phyloP scores from a whole-genome alignment of 2,113 vertebrate species.

The Ophiodon elongatus region DNA sequence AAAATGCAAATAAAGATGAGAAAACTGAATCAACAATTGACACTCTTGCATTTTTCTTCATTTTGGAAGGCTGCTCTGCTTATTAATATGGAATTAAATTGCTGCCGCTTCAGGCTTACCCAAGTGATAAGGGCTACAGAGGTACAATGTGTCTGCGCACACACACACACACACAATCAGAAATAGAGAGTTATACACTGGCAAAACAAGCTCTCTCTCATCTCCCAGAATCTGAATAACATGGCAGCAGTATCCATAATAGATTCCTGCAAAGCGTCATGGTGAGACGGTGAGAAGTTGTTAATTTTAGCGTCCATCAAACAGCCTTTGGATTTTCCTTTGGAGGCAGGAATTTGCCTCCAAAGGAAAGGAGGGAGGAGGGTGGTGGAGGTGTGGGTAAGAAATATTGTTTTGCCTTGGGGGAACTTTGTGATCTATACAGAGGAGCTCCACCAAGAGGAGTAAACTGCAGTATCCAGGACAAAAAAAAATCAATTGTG shows the following conservation, averaged over 20 bases:
- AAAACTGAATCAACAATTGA: slow-evolving; percentile 65
- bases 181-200: slow-evolving; percentile 46
- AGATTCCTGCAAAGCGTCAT: slow-evolving; percentile 27
- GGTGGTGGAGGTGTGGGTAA: slow-evolving; percentile 5
- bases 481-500: slow-evolving; percentile 36
- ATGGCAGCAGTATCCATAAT: slow-evolving; percentile 54
- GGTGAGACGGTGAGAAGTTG: slow-evolving; percentile 40
- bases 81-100: slow-evolving; percentile 74
- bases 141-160: slow-evolving; percentile 5
- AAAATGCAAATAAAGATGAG: slow-evolving; percentile 69
- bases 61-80: slow-evolving; percentile 46
- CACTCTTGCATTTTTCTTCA: slow-evolving; percentile 36
- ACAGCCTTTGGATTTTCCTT: slow-evolving; percentile 36
- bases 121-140: slow-evolving; percentile 53
- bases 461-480: slow-evolving; percentile 39
- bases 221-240: slow-evolving; percentile 63
- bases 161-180: slow-evolving; percentile 21
- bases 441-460: slow-evolving; percentile 19
- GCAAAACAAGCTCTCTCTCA: slow-evolving; percentile 52
- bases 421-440: slow-evolving; percentile 45
- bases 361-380: neutral
- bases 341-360: slow-evolving; percentile 38
- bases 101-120: slow-evolving; percentile 62
- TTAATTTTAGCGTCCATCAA: slow-evolving; percentile 68
- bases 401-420: slow-evolving; percentile 55